Base-by-base conservation (phyloP, 2,113 vertebrate species). In the Rattus rattus region DNA sequence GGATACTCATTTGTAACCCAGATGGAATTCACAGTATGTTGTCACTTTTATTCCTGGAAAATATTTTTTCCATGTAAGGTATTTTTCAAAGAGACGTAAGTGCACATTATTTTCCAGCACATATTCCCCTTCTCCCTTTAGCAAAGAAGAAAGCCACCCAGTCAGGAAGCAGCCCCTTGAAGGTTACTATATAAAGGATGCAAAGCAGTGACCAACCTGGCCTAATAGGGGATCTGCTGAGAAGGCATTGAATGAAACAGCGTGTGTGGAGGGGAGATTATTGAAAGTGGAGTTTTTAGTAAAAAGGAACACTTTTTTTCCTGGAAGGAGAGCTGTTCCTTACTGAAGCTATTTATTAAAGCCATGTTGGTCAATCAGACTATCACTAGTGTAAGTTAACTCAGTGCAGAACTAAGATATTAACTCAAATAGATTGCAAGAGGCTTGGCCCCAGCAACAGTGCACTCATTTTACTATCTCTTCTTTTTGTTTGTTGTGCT, bases 401-500 rank as follows among this genome's bases (percentile, higher is more conserved):
- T 17, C 39, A 65, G 3, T 3, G 2, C n/a, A 65, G 7, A 85
- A 65, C 59, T 30, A 22, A 84, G 14, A 65, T 12, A 65, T 65
- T 85, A 47, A 85, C 39, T 47, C 24, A 84, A 63, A 61, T 3
- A 65, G 24, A 85, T 19, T 85, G 26, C 4, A 85, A 47, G n/a
- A 47, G 39, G 24, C 4, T 30, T 26, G 10, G 1, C 9, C 26
- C 4, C 1, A 8, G 4, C 14, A 13, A 63, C 7, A 10, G 7
- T 63, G 2, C 4, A 33, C 19, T 33, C 5, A 61, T 85, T 84
- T 33, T 36, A 39, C 28, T 96, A 19, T 76, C 13, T 54, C 10
- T 61, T 88, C 5, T 39, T 80, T 24, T 54, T 43, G 36, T 84
- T 33, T 52, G 76, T 17, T 9, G 56, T 9, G 26, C 43, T 47